These are phyloP conservation scores for Pyxicephalus adspersus DNA, from an alignment of 2,113 vertebrate genomes.

Conservation along the genomic window DNA sequence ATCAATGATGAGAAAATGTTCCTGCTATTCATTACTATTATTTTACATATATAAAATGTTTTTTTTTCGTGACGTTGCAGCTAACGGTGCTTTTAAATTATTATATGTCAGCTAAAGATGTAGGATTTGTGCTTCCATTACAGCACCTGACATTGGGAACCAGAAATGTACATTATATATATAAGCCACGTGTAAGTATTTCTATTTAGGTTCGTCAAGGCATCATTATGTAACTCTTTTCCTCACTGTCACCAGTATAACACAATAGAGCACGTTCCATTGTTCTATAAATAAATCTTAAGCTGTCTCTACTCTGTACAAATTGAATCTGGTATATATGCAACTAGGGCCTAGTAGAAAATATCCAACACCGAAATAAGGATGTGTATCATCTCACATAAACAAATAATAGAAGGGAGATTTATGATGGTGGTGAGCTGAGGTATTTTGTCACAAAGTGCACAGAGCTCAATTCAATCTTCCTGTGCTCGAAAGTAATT, in stretches of 20 bases:
- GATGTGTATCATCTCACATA: conserved; percentile 47
- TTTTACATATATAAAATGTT: neutral
- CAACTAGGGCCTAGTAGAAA: conserved; percentile 53
- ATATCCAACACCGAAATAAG: conserved; percentile 38
- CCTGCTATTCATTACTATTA: neutral
- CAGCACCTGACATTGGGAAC: neutral
- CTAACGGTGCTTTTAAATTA: neutral
- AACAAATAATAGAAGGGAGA: conserved; percentile 41
- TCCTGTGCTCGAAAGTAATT: conserved; percentile 47
- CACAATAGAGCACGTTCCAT: conserved; percentile 19
- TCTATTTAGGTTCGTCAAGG: conserved; percentile 11
- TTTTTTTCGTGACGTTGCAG: neutral
- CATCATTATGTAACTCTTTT: conserved; percentile 25
- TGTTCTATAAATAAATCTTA: conserved; percentile 34
- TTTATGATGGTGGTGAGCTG: conserved; percentile 42
- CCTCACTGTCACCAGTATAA: conserved; percentile 1
- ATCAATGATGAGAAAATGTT: neutral
- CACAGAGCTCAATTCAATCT: conserved; percentile 53
- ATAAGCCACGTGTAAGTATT: conserved; percentile 14
- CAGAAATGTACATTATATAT: conserved; percentile 13
- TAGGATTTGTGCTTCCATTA: neutral
- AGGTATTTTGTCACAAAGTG: conserved; percentile 50
- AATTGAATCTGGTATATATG: conserved; percentile 49
- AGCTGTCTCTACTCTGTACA: conserved; percentile 23
- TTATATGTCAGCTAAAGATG: neutral